phyloP scores from a whole-genome alignment of 2,888 invertebrate species.

The Germaria angustata region DNA sequence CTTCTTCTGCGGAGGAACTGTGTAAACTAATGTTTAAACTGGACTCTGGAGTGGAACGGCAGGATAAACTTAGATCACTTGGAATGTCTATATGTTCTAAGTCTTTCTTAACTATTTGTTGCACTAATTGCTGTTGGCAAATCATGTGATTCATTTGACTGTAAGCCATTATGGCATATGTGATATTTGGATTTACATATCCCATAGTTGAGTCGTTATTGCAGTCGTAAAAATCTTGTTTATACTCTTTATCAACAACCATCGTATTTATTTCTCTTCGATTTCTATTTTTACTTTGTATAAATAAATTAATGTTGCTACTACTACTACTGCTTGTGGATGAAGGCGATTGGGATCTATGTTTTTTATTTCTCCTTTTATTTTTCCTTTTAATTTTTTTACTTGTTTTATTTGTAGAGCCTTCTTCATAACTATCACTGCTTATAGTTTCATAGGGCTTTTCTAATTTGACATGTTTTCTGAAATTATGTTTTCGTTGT shows the following conservation, averaged over 20 bases:
- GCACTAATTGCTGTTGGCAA: constrained; percentile 15
- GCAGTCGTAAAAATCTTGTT: constrained; percentile 60
- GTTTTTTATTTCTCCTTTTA: constrained; percentile 38
- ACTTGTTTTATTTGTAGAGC: constrained; percentile 6
- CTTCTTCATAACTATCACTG: constrained; percentile 35
- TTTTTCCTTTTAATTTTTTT: constrained; percentile 44
- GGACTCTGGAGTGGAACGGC: constrained; percentile 45
- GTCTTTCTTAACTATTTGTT: constrained; percentile 28
- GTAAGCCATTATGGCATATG: constrained; percentile 70
- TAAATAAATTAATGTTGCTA: constrained; percentile 30
- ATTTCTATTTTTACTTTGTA: constrained; percentile 24
- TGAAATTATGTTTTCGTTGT: constrained; percentile 57
- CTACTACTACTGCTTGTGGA: constrained; percentile 49
- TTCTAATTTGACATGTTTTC: constrained; percentile 16
- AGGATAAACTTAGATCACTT: constrained; percentile 58
- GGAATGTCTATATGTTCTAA: constrained; percentile 29
- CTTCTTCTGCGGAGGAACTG: constrained; percentile 61
- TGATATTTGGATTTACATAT: constrained; percentile 51
- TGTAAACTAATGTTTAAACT: constrained; percentile 44
- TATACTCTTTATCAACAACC: neutral
- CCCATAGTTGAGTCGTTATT: constrained; percentile 41
- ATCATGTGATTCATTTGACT: constrained; percentile 66
- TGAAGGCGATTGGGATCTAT: constrained; percentile 9
- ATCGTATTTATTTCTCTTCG: constrained; percentile 2
- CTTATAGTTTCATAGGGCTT: constrained; percentile 36